phyloP scores from a whole-genome alignment of 30 jellyfish, hydroid and myxozoan genomes.

The Turritopsis rubra region DNA sequence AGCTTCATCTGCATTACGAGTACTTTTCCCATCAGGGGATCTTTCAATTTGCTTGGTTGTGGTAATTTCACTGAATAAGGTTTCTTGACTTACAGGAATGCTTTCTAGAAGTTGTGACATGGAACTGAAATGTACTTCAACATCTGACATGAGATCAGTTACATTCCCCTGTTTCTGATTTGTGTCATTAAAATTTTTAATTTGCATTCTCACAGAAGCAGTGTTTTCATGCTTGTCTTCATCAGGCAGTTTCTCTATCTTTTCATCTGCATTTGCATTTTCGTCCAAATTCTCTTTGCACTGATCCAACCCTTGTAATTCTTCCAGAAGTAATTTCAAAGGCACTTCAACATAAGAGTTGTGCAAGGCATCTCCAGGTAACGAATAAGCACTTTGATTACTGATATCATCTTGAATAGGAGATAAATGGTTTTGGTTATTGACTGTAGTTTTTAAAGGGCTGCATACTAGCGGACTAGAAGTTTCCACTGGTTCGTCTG shows the following conservation, averaged over 20 bases:
- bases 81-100: neutral
- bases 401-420: neutral
- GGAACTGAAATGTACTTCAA: neutral
- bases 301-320: neutral
- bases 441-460: neutral
- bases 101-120: neutral
- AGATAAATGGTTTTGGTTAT: neutral
- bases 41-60: neutral
- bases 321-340: neutral
- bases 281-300: neutral
- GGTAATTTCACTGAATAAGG: neutral
- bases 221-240: neutral
- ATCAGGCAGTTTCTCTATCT: neutral
- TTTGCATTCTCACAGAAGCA: neutral
- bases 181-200: neutral
- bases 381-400: neutral
- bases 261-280: neutral
- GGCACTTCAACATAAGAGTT: neutral
- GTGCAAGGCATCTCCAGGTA: neutral
- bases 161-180: neutral
- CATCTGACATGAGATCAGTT: neutral
- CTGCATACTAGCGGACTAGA: neutral
- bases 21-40: neutral
- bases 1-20: neutral
- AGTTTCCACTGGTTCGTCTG: conserved; percentile 1